Evolutionary conservation across 2,888 invertebrate species (phyloP).

Genomic region (Ashinkailepas kermadecensis): DNA sequence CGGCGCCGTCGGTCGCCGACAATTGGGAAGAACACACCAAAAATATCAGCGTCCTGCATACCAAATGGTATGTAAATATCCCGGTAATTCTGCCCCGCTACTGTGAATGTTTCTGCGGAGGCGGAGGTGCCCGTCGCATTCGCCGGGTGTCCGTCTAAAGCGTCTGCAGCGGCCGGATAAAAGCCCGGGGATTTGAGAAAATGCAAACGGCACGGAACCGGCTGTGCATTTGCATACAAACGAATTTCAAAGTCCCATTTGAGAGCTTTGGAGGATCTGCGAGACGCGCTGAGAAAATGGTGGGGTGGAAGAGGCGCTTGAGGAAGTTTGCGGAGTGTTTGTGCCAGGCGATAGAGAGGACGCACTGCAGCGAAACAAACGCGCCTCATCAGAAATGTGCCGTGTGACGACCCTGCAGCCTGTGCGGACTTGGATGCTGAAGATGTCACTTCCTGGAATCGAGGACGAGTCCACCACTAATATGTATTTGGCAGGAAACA

Average conservation of each 20-base stretch:
- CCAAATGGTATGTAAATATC: conserved; percentile 16
- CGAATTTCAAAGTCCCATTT: conserved; percentile 23
- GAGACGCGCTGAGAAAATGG: conserved; percentile 15
- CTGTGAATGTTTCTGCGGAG: background rate
- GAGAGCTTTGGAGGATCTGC: conserved; percentile 12
- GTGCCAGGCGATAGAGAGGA: too few relatives aligned
- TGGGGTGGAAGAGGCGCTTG: background rate
- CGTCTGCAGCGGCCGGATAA: background rate
- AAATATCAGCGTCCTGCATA: background rate
- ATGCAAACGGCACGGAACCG: conserved; percentile 5
- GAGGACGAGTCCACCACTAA: too few relatives aligned
- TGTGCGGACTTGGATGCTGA: too few relatives aligned
- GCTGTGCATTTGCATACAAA: background rate
- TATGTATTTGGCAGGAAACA: too few relatives aligned
- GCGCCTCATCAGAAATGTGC: too few relatives aligned
- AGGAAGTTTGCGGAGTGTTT: too few relatives aligned
- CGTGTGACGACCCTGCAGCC: too few relatives aligned
- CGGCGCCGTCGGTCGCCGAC: background rate
- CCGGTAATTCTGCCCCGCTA: conserved; percentile 12
- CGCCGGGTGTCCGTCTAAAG: background rate
- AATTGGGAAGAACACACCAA: conserved; percentile 2
- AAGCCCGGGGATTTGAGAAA: conserved; percentile 18
- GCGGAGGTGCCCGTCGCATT: background rate
- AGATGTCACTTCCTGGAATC: too few relatives aligned
- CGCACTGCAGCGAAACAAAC: too few relatives aligned